Evolutionary conservation across 2,888 invertebrate genomes (phyloP).

Genomic region (Hirtodrosophila alboralis): DNA sequence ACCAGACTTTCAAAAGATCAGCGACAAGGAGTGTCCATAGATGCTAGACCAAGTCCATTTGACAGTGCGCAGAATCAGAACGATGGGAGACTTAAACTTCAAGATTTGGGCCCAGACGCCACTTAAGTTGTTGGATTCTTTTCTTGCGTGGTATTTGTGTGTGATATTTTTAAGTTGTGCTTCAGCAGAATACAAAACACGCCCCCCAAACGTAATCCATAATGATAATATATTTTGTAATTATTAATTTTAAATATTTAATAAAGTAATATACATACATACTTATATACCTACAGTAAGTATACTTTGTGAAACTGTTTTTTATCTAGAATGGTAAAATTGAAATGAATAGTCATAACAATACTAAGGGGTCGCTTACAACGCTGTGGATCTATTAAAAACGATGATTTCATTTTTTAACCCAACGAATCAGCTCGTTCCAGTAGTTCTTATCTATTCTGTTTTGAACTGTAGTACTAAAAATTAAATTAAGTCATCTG

Average conservation of each 20-base stretch:
- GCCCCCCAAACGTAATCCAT: slow-evolving; percentile 53
- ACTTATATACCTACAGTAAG: slow-evolving; percentile 37
- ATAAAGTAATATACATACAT: slow-evolving; percentile 66
- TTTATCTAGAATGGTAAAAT: neutral
- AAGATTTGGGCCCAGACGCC: slow-evolving; percentile 26
- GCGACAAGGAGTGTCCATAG: slow-evolving; percentile 83
- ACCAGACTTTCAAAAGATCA: slow-evolving; percentile 83
- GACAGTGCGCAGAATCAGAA: slow-evolving; percentile 43
- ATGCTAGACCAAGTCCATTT: slow-evolving; percentile 61
- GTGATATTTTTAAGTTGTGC: slow-evolving; percentile 83
- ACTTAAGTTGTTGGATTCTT: slow-evolving; percentile 46
- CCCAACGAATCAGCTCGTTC: slow-evolving; percentile 28
- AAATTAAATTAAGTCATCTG: slow-evolving; percentile 57
- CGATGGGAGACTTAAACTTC: slow-evolving; percentile 39
- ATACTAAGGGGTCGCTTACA: slow-evolving; percentile 29
- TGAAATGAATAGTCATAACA: neutral
- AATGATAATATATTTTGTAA: slow-evolving; percentile 74
- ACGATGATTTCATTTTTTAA: slow-evolving; percentile 58
- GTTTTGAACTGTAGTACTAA: slow-evolving; percentile 37
- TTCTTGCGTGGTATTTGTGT: slow-evolving; percentile 82
- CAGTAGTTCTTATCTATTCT: slow-evolving; percentile 24
- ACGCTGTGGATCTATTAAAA: slow-evolving; percentile 34
- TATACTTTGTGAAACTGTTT: neutral
- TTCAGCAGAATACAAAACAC: slow-evolving; percentile 72
- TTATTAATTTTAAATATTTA: slow-evolving; percentile 73